Base-by-base conservation (phyloP, 2,888 invertebrate species). In the Cremastinae sp. region DNA sequence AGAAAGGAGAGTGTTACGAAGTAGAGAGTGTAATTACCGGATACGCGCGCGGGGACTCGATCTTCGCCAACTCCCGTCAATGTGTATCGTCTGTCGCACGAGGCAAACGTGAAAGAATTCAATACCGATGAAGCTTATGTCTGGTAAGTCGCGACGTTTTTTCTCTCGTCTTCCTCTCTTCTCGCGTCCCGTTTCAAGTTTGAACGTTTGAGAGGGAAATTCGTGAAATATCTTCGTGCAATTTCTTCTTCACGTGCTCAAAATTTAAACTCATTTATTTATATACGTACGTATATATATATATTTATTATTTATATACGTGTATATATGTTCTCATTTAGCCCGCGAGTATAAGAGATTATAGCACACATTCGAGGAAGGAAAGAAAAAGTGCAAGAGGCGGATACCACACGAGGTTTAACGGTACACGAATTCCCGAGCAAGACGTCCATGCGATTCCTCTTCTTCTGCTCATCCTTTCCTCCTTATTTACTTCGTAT, bases 351-450 rank as follows among this genome's bases (percentile, higher is more conserved):
- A 49, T 10, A 20, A 38, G n/a, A 14, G 14, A 61, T 61, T 47
- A 34, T 34, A 16, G 34, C 45, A 47, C 45, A 34, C 47, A 18
- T 61, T 61, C 34, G 38, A 16, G 56, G 47, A 45, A 7, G 34
- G 12, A 16, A 56, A 56, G 34, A 66, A 54, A 71, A 66, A 66
- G 47, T 47, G 47, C 28, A 64, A 61, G 75, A 64, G 54, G 61
- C 54, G 66, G 53, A 64, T 64, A 61, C 56, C 66, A 66, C 69
- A 59, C 71, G 64, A 64, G 61, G 69, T 78, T 79, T 83, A 83
- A 83, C 83, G 83, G 83, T 80, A 82, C 78, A 65, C 72, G 72
- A 81, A 78, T 80, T 79, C 78, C 80, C 66, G 28, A 22, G 53
- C 45, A 38, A 51, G 64, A 79, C 74, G 79, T 75, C 68, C 73